A percentile compares a stretch with the other conserved stretches of the same genome.
These are phyloP conservation scores for Petrophora chlorosata DNA, from an alignment of 2,888 invertebrate genomes.

Conservation along the genomic window DNA sequence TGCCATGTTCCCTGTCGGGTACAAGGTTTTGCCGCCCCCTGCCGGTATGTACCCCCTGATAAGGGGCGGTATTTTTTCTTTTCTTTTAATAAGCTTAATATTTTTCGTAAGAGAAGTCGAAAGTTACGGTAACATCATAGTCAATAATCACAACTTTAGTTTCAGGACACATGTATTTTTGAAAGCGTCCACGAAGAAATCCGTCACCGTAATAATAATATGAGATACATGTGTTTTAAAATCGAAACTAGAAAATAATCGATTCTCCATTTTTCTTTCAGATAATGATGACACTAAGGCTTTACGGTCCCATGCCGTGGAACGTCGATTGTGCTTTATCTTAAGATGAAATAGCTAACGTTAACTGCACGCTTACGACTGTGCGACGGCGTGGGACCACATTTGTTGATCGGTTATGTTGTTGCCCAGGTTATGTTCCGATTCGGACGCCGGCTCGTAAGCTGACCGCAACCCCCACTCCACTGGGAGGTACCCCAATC, in stretches of 20 bases:
- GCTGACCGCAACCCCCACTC: constrained; percentile 98
- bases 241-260: constrained; percentile 57
- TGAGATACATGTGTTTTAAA: constrained; percentile 64
- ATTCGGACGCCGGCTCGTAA: constrained; percentile 98
- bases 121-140: constrained; percentile 61
- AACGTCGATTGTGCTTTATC: constrained; percentile 61
- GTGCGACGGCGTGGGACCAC: constrained; percentile 41
- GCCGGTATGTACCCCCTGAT: constrained; percentile 84
- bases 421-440: constrained; percentile 92
- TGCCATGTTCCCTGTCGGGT: constrained; percentile 98
- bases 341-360: constrained; percentile 47
- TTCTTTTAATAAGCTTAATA: constrained; percentile 25
- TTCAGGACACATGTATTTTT: constrained; percentile 80
- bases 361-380: constrained; percentile 31
- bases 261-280: constrained; percentile 79
- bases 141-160: constrained; percentile 76
- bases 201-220: constrained; percentile 46
- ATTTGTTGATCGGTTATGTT: constrained; percentile 51
- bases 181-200: constrained; percentile 56
- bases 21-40: constrained; percentile 98
- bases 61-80: constrained; percentile 19
- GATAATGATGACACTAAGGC: constrained; percentile 77
- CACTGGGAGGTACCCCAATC: constrained; percentile 94
- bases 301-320: constrained; percentile 73
- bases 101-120: constrained; percentile 29